Base-by-base conservation (phyloP, 2,888 invertebrate genomes). In the Dasysyrphus albostriatus region DNA sequence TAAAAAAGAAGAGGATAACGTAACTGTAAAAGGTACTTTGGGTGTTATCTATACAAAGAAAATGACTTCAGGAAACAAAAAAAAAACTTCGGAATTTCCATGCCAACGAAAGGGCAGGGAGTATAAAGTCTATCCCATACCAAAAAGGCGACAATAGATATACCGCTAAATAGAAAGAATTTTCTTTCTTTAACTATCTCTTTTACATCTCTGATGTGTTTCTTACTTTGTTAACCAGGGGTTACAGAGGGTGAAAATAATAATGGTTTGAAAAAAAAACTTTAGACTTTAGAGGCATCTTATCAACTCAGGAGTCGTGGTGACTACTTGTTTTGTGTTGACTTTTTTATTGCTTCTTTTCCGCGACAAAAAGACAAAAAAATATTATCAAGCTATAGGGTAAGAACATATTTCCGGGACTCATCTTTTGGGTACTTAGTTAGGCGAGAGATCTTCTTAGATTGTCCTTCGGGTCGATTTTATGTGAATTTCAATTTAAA, bases 1-100 rank as follows among this genome's bases (percentile, higher is more conserved):
- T 90, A 90, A 90, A 90, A 89, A 87, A 73, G 63, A 78, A 83
- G 75, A 80, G 83, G 83, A 89, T 89, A 88, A 88, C 76, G 88
- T 88, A 89, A 89, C 88, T 89, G 88, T 16, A 19, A 49, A 78
- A 87, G 87, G 63, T 87, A 87, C 87, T 87, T 78, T 79, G 44
- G 39, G 47, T 78, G 76, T 87, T 87, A 87, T 87, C 87, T 83
- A 29, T 29, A 61, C 59, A 79, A 83, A 75, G 78, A 87, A 75
- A 77, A 87, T 74, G 77, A 78, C 73, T 77, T 51, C 34, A 69
- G 42, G 47, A 56, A 14, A 19, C 24, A 24, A 65, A 70, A 29
- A 39, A 37, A 58, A 56, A 72, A 79, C 7, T 32, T n/a, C 10
- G 70, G 83, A 83, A 87, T 79, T 87, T 83, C 83, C 83, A 87